Base-by-base conservation (phyloP, 2,888 invertebrate species). In the Cryptus armator region DNA sequence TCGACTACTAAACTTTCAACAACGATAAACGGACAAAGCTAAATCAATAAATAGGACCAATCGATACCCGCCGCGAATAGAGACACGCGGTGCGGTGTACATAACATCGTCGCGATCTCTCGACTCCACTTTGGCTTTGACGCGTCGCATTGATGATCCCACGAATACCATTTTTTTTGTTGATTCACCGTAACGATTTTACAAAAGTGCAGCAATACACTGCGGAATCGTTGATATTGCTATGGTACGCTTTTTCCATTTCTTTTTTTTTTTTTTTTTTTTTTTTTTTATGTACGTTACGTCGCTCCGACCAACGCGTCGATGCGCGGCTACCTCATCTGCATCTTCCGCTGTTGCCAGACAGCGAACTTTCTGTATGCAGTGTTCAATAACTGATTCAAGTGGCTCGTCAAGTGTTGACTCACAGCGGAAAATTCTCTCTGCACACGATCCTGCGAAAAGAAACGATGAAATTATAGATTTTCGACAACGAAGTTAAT, bases 311-410 rank as follows among this genome's bases (percentile, higher is more conserved):
- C 86, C 79, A 84, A 86, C 86, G 89, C 85, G 59, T 88, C 89
- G 72, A 89, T 86, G 80, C 86, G 86, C 80, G 91, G 92, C 92
- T 93, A 92, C 91, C 93, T 93, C 92, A 93, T 91, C 87, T 94
- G 92, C 89, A 92, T 89, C 91, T 96, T 96, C 83, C 97, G 94
- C 88, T 97, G 96, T 92, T 98, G 98, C 98, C 98, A 99, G 70
- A 97, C 95, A 62, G 96, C 97, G 94, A 97, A 99, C 92, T 98
- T 98, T 85, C 96, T 95, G 93, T 97, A 97, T 12, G 98, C 98
- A 0, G 97, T 96, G 92, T 97, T 97, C 88, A 99, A 95, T 94
- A 99, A 95, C 92, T 97, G 97, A 94, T 98, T 98, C 92, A 99
- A 95, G 93, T 99, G 99, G 93, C 96, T 96, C 7, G 98, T 98